Evolutionary conservation across 2,797 vertebrate genomes (phyloP), one percentile per base, ranked within the genome.

Genomic region (Oreochromis grahami): DNA sequence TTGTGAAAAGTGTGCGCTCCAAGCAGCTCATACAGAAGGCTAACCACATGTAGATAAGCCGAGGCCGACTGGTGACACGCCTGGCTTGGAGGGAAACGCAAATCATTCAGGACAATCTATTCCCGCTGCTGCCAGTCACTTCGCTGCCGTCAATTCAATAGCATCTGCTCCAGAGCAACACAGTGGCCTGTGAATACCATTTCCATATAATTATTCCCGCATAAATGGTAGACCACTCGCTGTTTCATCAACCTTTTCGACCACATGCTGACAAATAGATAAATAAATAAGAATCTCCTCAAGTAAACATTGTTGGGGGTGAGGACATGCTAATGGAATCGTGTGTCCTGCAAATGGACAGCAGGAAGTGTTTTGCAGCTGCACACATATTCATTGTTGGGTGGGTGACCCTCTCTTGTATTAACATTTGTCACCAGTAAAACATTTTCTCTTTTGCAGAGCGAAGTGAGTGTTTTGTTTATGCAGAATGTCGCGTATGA

Each of bases 21-120:
- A 29, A 84, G 82, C 21, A n/a, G 76, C 90, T 78, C 82, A 50
- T 86, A 89, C 93, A 86, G 88, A 91, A 80, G 86, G 87, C 88
- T 87, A 90, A 92, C 83, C 86, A 72, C 89, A 38, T 48, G 70
- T 13, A 93, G 95, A 95, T 95, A 93, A 95, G 78, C 76, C 58
- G 1, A 77, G 77, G 43, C 79, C 7, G 76, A 79, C 86, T 86
- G 86, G 76, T 90, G 90, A 94, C 91, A 91, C 77, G 88, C 84
- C 85, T 38, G 86, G 92, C 83, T 86, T 29, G 82, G 81, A 85
- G 84, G 60, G 72, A 82, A 92, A 94, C 89, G 88, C 91, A 83
- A 94, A 95, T 94, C 92, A 88, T 89, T 90, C 78, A 84, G 91
- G 84, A 93, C 91, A 93, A 94, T 95, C 94, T 94, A 68, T 91